Evolutionary conservation across 1,140 invertebrate genomes (phyloP).

Genomic region (Platorchestia sp.): DNA sequence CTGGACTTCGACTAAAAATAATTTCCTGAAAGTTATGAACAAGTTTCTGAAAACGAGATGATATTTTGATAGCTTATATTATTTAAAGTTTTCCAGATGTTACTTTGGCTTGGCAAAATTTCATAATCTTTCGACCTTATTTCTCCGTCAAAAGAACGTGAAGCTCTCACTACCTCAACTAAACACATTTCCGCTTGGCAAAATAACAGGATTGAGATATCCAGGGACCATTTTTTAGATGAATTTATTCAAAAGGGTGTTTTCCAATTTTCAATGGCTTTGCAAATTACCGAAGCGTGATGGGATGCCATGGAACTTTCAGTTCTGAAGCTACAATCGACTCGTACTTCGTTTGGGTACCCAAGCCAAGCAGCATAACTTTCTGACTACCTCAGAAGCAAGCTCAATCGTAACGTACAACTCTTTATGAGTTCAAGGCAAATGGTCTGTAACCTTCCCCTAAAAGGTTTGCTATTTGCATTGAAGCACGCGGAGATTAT

Average conservation of each 20-base stretch:
- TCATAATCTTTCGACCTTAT: too few species aligned
- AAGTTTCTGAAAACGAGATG: background rate
- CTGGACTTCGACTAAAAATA: background rate
- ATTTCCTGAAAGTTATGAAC: background rate
- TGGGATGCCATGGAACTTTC: background rate
- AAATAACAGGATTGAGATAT: too few species aligned
- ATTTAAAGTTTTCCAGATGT: too few species aligned
- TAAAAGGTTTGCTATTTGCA: conserved; percentile 50
- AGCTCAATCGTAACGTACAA: conserved; percentile 21
- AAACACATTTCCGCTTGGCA: too few species aligned
- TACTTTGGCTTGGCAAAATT: too few species aligned
- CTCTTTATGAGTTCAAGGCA: conserved; percentile 44
- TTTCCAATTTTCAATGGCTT: background rate
- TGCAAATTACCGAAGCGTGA: background rate
- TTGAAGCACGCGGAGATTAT: conserved; percentile 11
- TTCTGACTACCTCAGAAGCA: conserved; percentile 41
- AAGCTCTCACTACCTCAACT: too few species aligned
- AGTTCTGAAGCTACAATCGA: conserved; percentile 13
- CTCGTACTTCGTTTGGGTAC: background rate
- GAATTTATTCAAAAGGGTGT: background rate
- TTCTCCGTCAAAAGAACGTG: too few species aligned
- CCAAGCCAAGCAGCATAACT: conserved; percentile 42
- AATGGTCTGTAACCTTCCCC: conserved; percentile 35
- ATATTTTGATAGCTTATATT: background rate
- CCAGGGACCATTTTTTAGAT: background rate